A percentile compares a stretch with the other conserved stretches of the same genome.
Conservation (phyloP, 2,888 invertebrate genomes). For the Monochamus alternatus region DNA sequence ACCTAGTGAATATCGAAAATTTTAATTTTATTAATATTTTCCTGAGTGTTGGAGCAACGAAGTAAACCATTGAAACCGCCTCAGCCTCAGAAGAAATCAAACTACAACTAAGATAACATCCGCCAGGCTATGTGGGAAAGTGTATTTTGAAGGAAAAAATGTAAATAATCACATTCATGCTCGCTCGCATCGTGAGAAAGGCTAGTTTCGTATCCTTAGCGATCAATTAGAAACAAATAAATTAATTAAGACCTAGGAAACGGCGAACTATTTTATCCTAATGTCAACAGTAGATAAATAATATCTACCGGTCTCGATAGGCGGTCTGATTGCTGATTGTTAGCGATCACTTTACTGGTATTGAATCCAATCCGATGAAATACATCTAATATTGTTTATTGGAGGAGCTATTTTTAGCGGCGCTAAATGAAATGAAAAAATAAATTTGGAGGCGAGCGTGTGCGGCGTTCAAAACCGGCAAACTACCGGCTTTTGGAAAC, state of each 20-base stretch:
- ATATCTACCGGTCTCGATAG: conserved; percentile 25
- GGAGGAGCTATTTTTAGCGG: conserved; percentile 25
- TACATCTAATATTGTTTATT: conserved; percentile 29
- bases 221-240: conserved; percentile 23
- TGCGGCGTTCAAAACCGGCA: conserved; percentile 20
- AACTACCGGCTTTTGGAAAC: conserved; percentile 13
- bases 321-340: conserved; percentile 26
- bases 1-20: no score
- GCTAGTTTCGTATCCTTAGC: conserved; percentile 1
- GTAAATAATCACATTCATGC: neutral
- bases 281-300: conserved; percentile 29
- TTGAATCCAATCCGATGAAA: conserved; percentile 27
- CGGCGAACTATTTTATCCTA: conserved; percentile 6
- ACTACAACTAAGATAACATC: neutral
- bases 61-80: no score
- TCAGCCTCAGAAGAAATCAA: no score
- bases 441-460: conserved; percentile 20
- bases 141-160: neutral
- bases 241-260: conserved; percentile 33
- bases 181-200: neutral
- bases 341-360: conserved; percentile 21
- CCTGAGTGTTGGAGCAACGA: no score
- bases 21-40: no score
- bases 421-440: conserved; percentile 25
- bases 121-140: neutral